phyloP scores from a whole-genome alignment of 2,113 vertebrate species.

The Heterotis niloticus region DNA sequence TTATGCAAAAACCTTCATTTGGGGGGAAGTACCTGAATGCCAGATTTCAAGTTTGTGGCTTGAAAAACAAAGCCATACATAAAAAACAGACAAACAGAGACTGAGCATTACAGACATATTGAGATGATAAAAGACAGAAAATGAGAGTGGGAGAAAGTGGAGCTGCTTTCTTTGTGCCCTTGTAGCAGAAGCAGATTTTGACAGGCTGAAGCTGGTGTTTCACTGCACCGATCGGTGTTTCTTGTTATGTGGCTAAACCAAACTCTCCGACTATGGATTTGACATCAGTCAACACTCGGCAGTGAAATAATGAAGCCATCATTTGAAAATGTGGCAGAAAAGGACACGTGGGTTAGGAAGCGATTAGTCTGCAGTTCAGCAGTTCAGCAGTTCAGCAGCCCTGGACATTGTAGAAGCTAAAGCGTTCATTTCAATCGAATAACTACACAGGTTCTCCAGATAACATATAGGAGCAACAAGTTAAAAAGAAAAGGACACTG shows the following conservation, averaged over 20 bases:
- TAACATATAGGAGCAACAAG: not conserved
- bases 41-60: too few relatives aligned
- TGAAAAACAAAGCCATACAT: too few relatives aligned
- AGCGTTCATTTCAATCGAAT: not conserved
- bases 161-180: not conserved
- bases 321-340: not conserved
- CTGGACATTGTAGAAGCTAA: slow-evolving; percentile 7
- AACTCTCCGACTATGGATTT: slow-evolving; percentile 18
- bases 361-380: slow-evolving; percentile 23
- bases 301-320: not conserved
- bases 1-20: too few relatives aligned
- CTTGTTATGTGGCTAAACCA: slow-evolving; percentile 27
- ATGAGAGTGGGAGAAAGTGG: not conserved
- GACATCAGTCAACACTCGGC: not conserved
- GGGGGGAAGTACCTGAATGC: too few relatives aligned
- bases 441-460: slow-evolving; percentile 10
- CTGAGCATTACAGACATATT: not conserved
- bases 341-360: not conserved
- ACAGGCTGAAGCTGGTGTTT: slow-evolving; percentile 25
- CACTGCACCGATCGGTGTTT: slow-evolving; percentile 39
- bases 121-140: not conserved
- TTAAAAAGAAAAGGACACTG: slow-evolving; percentile 21
- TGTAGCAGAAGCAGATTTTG: not conserved
- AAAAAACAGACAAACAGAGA: not conserved
- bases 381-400: not conserved